Conservation (phyloP, 1,140 invertebrate genomes). For the Tenebrio molitor region DNA sequence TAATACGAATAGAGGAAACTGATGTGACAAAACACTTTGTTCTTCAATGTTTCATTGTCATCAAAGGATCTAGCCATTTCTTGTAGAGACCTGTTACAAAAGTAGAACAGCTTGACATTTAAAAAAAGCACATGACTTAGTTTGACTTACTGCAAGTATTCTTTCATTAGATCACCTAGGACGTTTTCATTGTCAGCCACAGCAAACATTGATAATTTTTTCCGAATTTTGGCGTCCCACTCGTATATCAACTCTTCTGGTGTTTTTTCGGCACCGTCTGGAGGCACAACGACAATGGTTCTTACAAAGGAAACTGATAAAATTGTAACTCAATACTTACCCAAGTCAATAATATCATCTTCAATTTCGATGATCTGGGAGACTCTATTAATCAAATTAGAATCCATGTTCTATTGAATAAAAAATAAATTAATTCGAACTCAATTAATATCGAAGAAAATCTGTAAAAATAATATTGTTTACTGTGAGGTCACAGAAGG, state of each 20-base stretch:
- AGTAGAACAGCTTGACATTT: background rate
- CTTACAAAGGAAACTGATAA: background rate
- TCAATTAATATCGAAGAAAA: slow-evolving; percentile 7
- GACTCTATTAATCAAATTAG: background rate
- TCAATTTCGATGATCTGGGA: slow-evolving; percentile 24
- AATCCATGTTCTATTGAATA: slow-evolving; percentile 4
- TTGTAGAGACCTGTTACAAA: slow-evolving; percentile 37
- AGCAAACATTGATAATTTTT: slow-evolving; percentile 25
- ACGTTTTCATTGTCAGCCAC: slow-evolving; percentile 42
- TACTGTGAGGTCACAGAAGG: slow-evolving; percentile 41
- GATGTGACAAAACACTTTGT: slow-evolving; percentile 26
- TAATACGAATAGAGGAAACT: slow-evolving; percentile 42
- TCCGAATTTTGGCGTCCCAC: slow-evolving; percentile 46
- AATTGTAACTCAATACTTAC: background rate
- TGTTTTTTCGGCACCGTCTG: slow-evolving; percentile 30
- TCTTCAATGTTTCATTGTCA: slow-evolving; percentile 17
- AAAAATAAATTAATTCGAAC: slow-evolving; percentile 16
- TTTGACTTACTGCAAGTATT: slow-evolving; percentile 46
- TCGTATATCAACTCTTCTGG: slow-evolving; percentile 44
- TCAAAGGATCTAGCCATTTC: slow-evolving; percentile 43
- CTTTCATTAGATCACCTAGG: slow-evolving; percentile 42
- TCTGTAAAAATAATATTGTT: slow-evolving; percentile 24
- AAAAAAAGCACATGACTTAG: background rate
- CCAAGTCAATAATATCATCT: slow-evolving; percentile 38
- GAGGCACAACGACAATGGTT: background rate